These are phyloP conservation scores for Euthynnus affinis DNA, from an alignment of 2,797 vertebrate genomes.

Conservation along the genomic window DNA sequence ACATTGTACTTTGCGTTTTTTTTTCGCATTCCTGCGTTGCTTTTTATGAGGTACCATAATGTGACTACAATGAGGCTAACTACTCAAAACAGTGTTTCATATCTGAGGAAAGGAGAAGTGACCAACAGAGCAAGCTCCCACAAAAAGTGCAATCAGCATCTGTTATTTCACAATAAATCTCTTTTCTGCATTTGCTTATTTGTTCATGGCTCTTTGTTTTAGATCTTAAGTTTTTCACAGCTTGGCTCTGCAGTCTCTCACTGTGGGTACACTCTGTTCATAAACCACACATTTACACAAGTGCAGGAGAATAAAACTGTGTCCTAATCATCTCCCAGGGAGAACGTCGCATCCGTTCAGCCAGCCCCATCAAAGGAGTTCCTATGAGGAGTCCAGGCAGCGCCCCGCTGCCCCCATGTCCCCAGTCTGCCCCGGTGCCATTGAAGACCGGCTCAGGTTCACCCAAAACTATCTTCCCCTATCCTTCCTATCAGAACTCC, in stretches of 20 bases:
- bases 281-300: constrained; percentile 7
- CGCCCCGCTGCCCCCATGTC: constrained; percentile 84
- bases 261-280: constrained; percentile 13
- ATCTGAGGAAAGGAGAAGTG: constrained; percentile 61
- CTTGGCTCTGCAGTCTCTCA: constrained; percentile 9
- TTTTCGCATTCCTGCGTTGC: neutral
- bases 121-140: neutral
- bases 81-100: constrained; percentile 34
- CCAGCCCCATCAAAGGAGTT: constrained; percentile 89
- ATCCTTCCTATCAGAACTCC: constrained; percentile 90
- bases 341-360: constrained; percentile 84
- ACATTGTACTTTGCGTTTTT: constrained; percentile 28
- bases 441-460: constrained; percentile 89
- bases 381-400: constrained; percentile 85
- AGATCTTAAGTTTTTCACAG: constrained; percentile 1
- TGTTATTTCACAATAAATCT: constrained; percentile 58
- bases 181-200: constrained; percentile 5
- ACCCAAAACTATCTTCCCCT: constrained; percentile 93
- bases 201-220: constrained; percentile 11
- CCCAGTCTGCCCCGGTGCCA: constrained; percentile 89
- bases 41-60: constrained; percentile 33
- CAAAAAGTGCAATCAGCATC: constrained; percentile 37
- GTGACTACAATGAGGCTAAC: neutral
- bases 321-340: constrained; percentile 81
- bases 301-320: constrained; percentile 25